Conservation (phyloP, 2,888 invertebrate species). For the Iselma pallidipennis region DNA sequence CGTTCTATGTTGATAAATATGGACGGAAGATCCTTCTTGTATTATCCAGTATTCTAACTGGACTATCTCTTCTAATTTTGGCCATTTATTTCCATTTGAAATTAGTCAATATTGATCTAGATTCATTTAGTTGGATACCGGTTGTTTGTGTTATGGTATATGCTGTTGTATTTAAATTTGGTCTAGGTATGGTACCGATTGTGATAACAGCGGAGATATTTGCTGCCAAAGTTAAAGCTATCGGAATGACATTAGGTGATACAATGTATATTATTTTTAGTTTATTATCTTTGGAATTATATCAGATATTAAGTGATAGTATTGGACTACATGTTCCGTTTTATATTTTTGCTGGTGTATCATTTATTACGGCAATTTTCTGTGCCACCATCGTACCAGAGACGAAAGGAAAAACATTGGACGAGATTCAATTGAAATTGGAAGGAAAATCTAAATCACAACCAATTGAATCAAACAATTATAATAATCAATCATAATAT, state of each 20-base stretch:
- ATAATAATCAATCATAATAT: background rate
- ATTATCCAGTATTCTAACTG: conserved; percentile 46
- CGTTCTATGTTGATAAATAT: conserved; percentile 48
- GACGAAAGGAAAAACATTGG: conserved; percentile 45
- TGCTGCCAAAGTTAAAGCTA: conserved; percentile 52
- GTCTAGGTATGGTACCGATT: conserved; percentile 52
- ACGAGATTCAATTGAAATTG: conserved; percentile 44
- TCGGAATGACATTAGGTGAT: conserved; percentile 42
- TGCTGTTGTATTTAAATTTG: conserved; percentile 49
- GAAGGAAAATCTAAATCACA: conserved; percentile 28
- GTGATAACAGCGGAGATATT: conserved; percentile 53
- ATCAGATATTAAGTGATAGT: conserved; percentile 29
- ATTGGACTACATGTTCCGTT: conserved; percentile 39
- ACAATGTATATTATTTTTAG: conserved; percentile 34
- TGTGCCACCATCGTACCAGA: conserved; percentile 36
- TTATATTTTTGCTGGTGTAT: conserved; percentile 34
- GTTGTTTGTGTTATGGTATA: conserved; percentile 49
- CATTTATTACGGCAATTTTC: conserved; percentile 35
- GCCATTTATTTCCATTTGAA: conserved; percentile 51
- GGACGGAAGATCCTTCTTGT: conserved; percentile 49
- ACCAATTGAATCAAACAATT: too few species aligned
- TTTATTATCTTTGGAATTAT: conserved; percentile 35
- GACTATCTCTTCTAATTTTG: conserved; percentile 44
- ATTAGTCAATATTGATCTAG: conserved; percentile 39
- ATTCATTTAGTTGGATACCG: conserved; percentile 50